Evolutionary conservation across 2,113 vertebrate species (phyloP), one percentile per base, ranked within the genome.

Genomic region (Mystacornis crossleyi): DNA sequence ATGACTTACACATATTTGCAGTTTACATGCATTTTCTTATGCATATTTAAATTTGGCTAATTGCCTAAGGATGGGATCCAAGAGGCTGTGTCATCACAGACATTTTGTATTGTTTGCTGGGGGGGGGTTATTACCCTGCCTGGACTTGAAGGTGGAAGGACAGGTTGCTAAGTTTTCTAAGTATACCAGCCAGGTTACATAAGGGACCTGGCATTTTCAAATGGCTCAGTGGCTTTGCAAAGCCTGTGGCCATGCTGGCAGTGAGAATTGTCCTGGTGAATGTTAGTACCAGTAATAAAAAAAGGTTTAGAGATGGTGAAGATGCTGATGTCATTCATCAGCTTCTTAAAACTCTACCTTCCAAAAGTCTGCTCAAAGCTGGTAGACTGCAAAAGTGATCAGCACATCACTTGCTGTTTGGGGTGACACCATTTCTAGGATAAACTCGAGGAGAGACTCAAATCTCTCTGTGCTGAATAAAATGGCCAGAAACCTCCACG

Each of bases 181-280:
- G n/a, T 66, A 51, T 0, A 0, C 47, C 70, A 74, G 24, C 28
- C 19, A 67, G 10, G 14, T 58, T 45, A 5, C 15, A 14, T 12
- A 45, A 72, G 28, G n/a, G 38, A 60, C 19, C 16, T 53, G n/a
- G 6, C 45, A 67, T 74, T 69, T 69, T 36, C 25, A 45, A 14
- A 14, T 25, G 45, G 28, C 28, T 57, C 19, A 21, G 47, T 12
- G 17, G 67, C 57, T 80, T 80, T 48, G 25, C 33, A 60, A 74
- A 89, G 23, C 33, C 33, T 64, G 28, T 8, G 34, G 17, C 47
- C 26, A 10, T 8, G 19, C 26, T 43, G 62, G 31, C 81, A 83
- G 31, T 23, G 7, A 55, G 5, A 43, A 43, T 31, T 78, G 45
- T 18, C 58, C 28, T 21, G 14, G 28, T 61, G 26, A 25, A 18